phyloP scores from a whole-genome alignment of 23 tunicate species.

The Ciona savignyi region DNA sequence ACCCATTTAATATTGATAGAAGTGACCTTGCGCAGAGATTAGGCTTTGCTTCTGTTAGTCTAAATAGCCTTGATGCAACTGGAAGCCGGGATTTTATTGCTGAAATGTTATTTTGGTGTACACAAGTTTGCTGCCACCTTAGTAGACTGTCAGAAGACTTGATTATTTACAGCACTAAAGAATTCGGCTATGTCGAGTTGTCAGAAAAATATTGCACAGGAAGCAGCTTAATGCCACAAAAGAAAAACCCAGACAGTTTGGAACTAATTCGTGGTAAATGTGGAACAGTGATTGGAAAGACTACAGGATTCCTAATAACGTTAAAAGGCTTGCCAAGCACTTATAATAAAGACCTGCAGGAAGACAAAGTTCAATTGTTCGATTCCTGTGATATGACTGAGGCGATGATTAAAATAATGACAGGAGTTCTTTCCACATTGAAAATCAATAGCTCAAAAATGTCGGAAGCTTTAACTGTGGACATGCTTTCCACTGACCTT shows the following conservation, averaged over 20 bases:
- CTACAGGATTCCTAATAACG: constrained; percentile 76
- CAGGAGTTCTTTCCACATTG: constrained; percentile 60
- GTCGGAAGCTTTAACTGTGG: constrained; percentile 47
- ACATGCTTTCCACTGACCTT: constrained; percentile 79
- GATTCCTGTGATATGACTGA: constrained; percentile 54
- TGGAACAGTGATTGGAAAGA: constrained; percentile 78
- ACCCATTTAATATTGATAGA: constrained; percentile 78
- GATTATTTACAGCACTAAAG: constrained; percentile 69
- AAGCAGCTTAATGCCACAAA: constrained; percentile 82
- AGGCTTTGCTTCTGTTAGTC: constrained; percentile 30
- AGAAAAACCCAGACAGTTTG: constrained; percentile 88
- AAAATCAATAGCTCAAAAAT: constrained; percentile 30
- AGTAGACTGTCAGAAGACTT: constrained; percentile 89
- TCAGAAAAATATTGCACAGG: constrained; percentile 90
- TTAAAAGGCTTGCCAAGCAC: constrained; percentile 82
- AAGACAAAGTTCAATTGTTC: constrained; percentile 70
- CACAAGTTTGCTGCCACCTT: constrained; percentile 42
- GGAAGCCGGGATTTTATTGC: constrained; percentile 39
- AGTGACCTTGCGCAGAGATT: constrained; percentile 42
- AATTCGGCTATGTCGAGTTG: constrained; percentile 67
- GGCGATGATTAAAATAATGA: constrained; percentile 43
- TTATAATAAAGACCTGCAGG: constrained; percentile 11
- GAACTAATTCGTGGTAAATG: constrained; percentile 87
- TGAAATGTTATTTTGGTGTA: constrained; percentile 62
- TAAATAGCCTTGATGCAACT: constrained; percentile 27